These are phyloP conservation scores for Acleris literana DNA, from an alignment of 2,888 invertebrate genomes.

Conservation along the genomic window DNA sequence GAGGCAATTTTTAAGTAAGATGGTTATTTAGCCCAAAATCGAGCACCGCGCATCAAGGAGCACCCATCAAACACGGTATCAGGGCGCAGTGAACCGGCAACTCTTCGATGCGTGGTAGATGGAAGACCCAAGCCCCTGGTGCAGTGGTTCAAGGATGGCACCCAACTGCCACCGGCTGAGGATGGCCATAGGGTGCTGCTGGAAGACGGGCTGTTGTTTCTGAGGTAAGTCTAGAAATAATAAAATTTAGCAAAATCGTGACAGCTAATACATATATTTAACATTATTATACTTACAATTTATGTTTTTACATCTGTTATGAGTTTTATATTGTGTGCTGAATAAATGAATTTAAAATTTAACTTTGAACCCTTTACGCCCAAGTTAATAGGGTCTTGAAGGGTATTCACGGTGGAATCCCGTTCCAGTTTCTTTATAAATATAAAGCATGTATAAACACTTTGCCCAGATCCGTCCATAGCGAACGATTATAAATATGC, in stretches of 20 bases:
- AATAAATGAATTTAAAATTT: no score
- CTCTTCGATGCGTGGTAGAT: slow-evolving; percentile 98
- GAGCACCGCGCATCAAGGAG: slow-evolving; percentile 97
- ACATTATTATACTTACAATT: no score
- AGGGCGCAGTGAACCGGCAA: slow-evolving; percentile 98
- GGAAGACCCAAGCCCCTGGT: slow-evolving; percentile 95
- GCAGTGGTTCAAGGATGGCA: slow-evolving; percentile 97
- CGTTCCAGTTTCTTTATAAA: no score
- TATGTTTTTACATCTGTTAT: no score
- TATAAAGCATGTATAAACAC: no score
- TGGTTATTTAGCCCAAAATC: slow-evolving; percentile 87
- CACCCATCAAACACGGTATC: slow-evolving; percentile 98
- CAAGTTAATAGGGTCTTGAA: no score
- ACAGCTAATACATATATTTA: no score
- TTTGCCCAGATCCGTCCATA: no score
- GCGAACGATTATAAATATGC: no score
- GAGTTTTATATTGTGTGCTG: no score
- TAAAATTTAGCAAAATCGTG: neutral
- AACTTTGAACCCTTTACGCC: no score
- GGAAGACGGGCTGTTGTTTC: slow-evolving; percentile 96
- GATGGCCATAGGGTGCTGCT: slow-evolving; percentile 95
- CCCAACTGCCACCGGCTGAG: slow-evolving; percentile 90
- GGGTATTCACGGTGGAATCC: no score
- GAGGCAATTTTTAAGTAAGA: neutral
- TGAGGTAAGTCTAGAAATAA: slow-evolving; percentile 75